Evolutionary conservation across 2,888 invertebrate species (phyloP), one percentile per base, ranked within the genome.

Genomic region (Aplocera efformata): DNA sequence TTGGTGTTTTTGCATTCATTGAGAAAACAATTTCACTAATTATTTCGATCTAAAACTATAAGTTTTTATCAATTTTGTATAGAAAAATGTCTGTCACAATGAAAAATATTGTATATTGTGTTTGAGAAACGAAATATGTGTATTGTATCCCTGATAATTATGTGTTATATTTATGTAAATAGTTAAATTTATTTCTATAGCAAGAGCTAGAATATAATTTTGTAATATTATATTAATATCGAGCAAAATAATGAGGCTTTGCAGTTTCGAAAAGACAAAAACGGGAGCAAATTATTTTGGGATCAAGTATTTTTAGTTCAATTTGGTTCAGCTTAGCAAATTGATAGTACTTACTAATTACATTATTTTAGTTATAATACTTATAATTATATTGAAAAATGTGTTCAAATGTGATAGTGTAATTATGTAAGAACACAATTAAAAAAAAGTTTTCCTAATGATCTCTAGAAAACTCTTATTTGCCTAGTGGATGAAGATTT

Each of bases 381-480:
- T 33, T 50, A 42, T 39, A 45, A 45, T 46, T 40, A 32, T 48
- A 52, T 36, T 49, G 43, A 43, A 42, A 46, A 47, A 84, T 88
- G 85, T 88, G 86, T 88, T 86, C 86, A 88, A 81, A 80, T 86
- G 86, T 88, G 88, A 88, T 88, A 88, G 80, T 80, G 79, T 84
- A 74, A 79, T 80, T 83, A 26, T 39, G 29, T 35, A 83, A 81
- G 83, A 69, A 70, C 68, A 74, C 76, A 68, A 63, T 53, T 71
- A 68, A 70, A 76, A 80, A 67, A 66, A 82, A 85, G 85, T 85
- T 88, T 88, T 88, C 85, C 80, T 67, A 83, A 85, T 88, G 88
- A 88, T 88, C 88, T 88, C 88, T 82, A 61, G 80, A 71, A 81
- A 82, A 79, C 85, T 86, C 88, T 86, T 81, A 78, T 66, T 66